Conservation (phyloP, 2,888 invertebrate genomes). For the Dermolepida albohirtum region DNA sequence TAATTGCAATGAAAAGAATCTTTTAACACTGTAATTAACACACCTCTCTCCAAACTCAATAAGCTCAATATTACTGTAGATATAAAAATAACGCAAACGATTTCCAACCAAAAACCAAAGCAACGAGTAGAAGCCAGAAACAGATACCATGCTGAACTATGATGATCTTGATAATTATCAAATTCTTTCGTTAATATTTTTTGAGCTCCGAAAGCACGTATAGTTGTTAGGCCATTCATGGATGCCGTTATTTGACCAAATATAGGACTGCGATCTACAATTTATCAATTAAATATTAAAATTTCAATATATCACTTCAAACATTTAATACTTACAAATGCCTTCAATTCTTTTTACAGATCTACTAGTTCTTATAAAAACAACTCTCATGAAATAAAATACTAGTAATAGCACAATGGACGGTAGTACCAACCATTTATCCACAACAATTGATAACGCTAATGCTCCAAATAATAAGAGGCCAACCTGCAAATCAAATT, state of each 20-base stretch:
- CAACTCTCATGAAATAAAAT: conserved; percentile 73
- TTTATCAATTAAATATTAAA: conserved; percentile 72
- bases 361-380: conserved; percentile 79
- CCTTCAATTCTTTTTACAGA: conserved; percentile 78
- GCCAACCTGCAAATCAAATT: conserved; percentile 34
- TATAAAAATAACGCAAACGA: conserved; percentile 75
- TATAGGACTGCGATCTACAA: conserved; percentile 82
- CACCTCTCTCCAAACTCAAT: conserved; percentile 49
- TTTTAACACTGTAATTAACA: neutral
- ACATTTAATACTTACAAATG: conserved; percentile 67
- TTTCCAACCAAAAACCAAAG: conserved; percentile 78
- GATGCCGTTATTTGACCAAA: conserved; percentile 81
- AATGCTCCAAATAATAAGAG: conserved; percentile 75
- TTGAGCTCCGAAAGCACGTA: conserved; percentile 78
- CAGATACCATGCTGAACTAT: conserved; percentile 81
- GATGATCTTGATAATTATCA: conserved; percentile 73
- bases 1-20: no score
- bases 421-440: conserved; percentile 75
- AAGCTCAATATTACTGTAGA: conserved; percentile 53
- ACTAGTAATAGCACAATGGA: conserved; percentile 72
- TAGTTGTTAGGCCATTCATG: conserved; percentile 81
- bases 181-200: conserved; percentile 73
- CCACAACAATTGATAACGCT: conserved; percentile 76
- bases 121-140: conserved; percentile 75
- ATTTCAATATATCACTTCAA: conserved; percentile 59